phyloP scores from a whole-genome alignment of 2,888 invertebrate species.

The Bombylius discolor region DNA sequence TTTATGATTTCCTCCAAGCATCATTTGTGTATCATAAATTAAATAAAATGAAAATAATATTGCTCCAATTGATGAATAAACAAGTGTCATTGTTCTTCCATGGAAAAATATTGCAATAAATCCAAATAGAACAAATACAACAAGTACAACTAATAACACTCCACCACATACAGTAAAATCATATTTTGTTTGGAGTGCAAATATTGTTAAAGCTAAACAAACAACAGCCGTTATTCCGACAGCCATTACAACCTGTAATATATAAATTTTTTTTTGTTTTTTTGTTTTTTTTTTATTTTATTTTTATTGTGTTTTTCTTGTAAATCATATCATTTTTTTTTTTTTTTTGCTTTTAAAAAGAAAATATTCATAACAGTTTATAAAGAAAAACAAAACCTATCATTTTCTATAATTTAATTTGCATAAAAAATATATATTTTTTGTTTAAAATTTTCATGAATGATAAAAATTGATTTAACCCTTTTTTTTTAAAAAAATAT shows the following conservation, averaged over 20 bases:
- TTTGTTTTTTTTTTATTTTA: not conserved
- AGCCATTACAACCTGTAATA: conserved; percentile 61
- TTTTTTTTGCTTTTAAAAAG: no score
- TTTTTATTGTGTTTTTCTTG: no score
- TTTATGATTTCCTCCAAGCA: conserved; percentile 51
- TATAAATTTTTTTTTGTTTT: not conserved
- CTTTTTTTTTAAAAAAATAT: no score
- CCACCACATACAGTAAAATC: conserved; percentile 67
- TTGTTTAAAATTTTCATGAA: no score
- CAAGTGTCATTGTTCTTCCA: conserved; percentile 45
- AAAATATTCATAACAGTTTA: no score
- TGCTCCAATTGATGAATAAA: conserved; percentile 70
- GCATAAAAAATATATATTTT: no score
- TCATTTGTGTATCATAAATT: conserved; percentile 8
- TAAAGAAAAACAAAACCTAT: no score
- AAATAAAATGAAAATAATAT: conserved; percentile 6
- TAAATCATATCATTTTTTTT: no score
- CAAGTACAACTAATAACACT: conserved; percentile 51
- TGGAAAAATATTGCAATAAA: conserved; percentile 47
- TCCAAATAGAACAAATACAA: conserved; percentile 62
- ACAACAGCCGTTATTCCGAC: conserved; percentile 81
- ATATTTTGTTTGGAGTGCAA: conserved; percentile 84
- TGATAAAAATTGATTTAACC: no score
- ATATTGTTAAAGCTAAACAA: conserved; percentile 72
- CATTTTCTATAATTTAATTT: no score